Conservation (phyloP, 2,113 vertebrate genomes). For the Aegotheles bennettii region DNA sequence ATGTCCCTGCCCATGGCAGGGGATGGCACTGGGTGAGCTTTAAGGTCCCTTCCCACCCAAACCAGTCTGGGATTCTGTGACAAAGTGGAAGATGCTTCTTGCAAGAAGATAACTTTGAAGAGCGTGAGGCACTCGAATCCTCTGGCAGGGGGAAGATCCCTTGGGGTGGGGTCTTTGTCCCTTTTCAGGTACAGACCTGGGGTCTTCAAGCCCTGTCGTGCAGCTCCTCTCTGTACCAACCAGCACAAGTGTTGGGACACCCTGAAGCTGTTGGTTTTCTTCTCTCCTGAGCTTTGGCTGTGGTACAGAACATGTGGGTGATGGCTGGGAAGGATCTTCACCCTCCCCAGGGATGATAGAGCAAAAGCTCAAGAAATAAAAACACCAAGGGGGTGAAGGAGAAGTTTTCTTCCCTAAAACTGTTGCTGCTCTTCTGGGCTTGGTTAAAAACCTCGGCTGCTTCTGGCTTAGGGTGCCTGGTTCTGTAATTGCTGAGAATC, state of each 20-base stretch:
- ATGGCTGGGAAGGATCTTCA: neutral
- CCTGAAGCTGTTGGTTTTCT: too few species aligned
- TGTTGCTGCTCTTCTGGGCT: neutral
- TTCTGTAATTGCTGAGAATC: neutral
- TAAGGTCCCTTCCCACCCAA: too few species aligned
- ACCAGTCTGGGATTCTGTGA: too few species aligned
- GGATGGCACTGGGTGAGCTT: too few species aligned
- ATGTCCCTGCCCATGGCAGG: too few species aligned
- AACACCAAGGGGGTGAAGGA: neutral
- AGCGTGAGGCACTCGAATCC: accelerated
- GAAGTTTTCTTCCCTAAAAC: neutral
- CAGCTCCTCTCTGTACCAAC: neutral
- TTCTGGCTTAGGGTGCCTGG: accelerated
- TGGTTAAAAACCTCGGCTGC: accelerated
- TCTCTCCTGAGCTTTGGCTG: too few species aligned
- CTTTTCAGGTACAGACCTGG: accelerated
- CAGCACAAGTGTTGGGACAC: neutral
- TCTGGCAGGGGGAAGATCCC: too few species aligned
- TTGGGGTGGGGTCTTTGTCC: accelerated
- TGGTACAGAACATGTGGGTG: too few species aligned
- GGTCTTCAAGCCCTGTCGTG: accelerated
- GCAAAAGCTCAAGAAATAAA: neutral
- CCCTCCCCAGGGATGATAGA: neutral
- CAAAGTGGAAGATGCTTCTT: neutral
- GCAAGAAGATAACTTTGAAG: accelerated